A percentile compares a stretch with the other conserved stretches of the same genome.
These are phyloP conservation scores for Osmoderma eremita DNA, from an alignment of 2,888 invertebrate species.

Conservation along the genomic window DNA sequence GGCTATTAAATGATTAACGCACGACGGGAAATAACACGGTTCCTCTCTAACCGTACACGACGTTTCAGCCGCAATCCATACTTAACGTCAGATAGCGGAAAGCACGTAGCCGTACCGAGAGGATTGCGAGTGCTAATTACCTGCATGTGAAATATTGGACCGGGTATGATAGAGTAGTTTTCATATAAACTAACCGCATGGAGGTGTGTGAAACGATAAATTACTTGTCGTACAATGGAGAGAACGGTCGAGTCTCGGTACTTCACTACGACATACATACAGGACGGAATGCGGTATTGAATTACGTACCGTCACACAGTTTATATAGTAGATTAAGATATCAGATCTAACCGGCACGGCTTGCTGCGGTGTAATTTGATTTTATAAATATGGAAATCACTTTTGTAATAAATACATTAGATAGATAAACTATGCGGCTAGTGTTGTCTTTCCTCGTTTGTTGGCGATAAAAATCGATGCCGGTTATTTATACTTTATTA, in stretches of 20 bases:
- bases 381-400: conserved; percentile 24
- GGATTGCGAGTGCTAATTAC: conserved; percentile 33
- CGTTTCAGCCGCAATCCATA: conserved; percentile 21
- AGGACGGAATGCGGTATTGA: conserved; percentile 33
- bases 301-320: conserved; percentile 18
- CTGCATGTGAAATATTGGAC: conserved; percentile 34
- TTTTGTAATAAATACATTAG: conserved; percentile 4
- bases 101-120: conserved; percentile 6
- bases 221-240: conserved; percentile 17
- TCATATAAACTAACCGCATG: conserved; percentile 23
- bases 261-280: conserved; percentile 16
- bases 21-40: conserved; percentile 28
- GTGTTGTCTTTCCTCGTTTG: too few species aligned
- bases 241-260: conserved; percentile 11
- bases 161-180: conserved; percentile 34
- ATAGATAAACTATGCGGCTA: too few species aligned
- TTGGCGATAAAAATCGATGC: too few species aligned
- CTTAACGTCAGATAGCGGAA: conserved; percentile 27
- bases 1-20: conserved; percentile 31
- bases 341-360: conserved; percentile 12
- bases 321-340: conserved; percentile 28
- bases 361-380: conserved; percentile 21
- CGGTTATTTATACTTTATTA: too few species aligned
- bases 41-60: conserved; percentile 23
- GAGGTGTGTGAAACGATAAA: conserved; percentile 35